These are phyloP conservation scores for Dendrolimus pini DNA, from an alignment of 2,888 invertebrate species.

Conservation along the genomic window DNA sequence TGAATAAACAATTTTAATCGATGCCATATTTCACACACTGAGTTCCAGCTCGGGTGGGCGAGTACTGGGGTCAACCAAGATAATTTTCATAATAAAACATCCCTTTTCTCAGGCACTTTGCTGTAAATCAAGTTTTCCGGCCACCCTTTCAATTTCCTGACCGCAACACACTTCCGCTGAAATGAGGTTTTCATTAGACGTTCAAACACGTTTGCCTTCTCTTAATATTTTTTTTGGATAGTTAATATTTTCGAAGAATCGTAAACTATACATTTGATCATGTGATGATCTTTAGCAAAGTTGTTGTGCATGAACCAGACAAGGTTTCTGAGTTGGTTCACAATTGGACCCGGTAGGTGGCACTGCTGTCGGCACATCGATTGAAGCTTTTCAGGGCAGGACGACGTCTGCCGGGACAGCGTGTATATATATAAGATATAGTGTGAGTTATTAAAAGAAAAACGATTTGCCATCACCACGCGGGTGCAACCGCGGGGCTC, in stretches of 20 bases:
- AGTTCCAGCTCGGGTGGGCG: constrained; percentile 27
- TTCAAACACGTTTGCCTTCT: constrained; percentile 33
- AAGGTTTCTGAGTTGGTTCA: too few species aligned
- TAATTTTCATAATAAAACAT: constrained; percentile 68
- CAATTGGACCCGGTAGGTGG: too few species aligned
- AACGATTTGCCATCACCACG: too few species aligned
- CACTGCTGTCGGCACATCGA: too few species aligned
- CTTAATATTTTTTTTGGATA: constrained; percentile 35
- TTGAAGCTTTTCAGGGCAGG: too few species aligned
- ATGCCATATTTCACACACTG: constrained; percentile 32
- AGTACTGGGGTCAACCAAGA: constrained; percentile 38
- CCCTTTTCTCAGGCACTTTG: constrained; percentile 61
- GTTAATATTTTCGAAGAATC: neutral
- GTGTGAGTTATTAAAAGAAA: too few species aligned
- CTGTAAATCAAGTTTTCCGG: constrained; percentile 67
- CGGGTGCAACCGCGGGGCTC: neutral
- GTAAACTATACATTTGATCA: neutral
- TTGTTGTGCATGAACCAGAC: too few species aligned
- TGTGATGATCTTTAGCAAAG: too few species aligned
- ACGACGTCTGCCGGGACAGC: too few species aligned
- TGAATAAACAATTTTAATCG: constrained; percentile 30
- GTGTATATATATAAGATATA: too few species aligned
- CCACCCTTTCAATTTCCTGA: constrained; percentile 67
- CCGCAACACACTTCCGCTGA: constrained; percentile 53
- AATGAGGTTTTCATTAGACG: constrained; percentile 56